Evolutionary conservation across 2,888 invertebrate species (phyloP).

Genomic region (Xylocampa areola): DNA sequence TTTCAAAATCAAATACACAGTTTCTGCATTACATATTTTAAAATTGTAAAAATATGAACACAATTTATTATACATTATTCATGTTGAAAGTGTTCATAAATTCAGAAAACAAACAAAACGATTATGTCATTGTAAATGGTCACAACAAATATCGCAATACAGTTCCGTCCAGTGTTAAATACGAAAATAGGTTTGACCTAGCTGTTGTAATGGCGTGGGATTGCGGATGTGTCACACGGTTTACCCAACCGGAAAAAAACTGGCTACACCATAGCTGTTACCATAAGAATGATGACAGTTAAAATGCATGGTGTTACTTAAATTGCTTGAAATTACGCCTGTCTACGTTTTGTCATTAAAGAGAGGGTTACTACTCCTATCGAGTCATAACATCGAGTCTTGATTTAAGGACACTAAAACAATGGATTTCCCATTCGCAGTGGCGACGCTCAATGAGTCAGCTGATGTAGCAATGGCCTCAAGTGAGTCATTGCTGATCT

Average conservation of each 20-base stretch:
- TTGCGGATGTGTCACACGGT: constrained; percentile 79
- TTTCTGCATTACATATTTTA: background rate
- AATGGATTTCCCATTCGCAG: constrained; percentile 81
- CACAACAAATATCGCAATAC: constrained; percentile 61
- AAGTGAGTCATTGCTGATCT: constrained; percentile 81
- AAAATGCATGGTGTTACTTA: constrained; percentile 27
- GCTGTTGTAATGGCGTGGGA: constrained; percentile 76
- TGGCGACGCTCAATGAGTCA: constrained; percentile 80
- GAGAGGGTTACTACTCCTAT: constrained; percentile 19
- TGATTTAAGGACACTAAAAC: constrained; percentile 78
- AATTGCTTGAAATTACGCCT: constrained; percentile 9
- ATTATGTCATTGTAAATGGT: constrained; percentile 57
- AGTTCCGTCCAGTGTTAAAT: constrained; percentile 72
- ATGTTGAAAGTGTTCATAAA: constrained; percentile 3
- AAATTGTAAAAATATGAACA: background rate
- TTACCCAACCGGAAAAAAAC: constrained; percentile 78
- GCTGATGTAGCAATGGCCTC: constrained; percentile 83
- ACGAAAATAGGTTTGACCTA: constrained; percentile 80
- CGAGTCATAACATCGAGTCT: constrained; percentile 32
- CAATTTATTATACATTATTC: background rate
- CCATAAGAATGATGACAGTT: constrained; percentile 49
- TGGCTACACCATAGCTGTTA: constrained; percentile 64
- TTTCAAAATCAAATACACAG: background rate
- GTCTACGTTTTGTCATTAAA: constrained; percentile 12
- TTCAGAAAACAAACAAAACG: constrained; percentile 45